These are phyloP conservation scores for Gallinago media DNA, from an alignment of 2,113 vertebrate genomes.

Conservation along the genomic window DNA sequence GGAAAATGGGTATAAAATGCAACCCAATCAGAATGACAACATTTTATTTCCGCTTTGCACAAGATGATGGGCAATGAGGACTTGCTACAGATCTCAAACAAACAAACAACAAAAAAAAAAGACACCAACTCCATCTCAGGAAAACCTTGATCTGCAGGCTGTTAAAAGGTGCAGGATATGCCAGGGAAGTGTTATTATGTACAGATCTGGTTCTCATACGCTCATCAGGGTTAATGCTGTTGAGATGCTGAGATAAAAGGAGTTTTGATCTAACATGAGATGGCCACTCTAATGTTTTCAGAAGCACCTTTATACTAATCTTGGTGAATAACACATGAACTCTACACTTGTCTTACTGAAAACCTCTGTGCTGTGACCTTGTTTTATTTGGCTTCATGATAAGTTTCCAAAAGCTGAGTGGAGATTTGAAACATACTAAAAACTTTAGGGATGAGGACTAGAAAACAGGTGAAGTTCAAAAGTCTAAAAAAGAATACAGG, in stretches of 20 bases:
- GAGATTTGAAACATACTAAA: not conserved
- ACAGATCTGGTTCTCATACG: not conserved
- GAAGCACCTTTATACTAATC: not conserved
- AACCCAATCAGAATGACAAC: not conserved
- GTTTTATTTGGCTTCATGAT: not conserved
- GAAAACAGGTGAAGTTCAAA: not conserved
- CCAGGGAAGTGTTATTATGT: not conserved
- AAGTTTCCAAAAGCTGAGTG: not conserved
- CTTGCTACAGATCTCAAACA: not conserved
- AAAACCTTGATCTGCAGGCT: not conserved
- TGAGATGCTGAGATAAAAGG: not conserved
- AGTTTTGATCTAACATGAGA: not conserved
- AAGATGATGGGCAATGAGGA: not conserved
- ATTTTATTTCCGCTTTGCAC: not conserved
- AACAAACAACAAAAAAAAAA: not conserved
- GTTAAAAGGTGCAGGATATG: not conserved
- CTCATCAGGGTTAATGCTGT: accelerated
- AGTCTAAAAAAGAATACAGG: not conserved
- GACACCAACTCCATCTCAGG: not conserved
- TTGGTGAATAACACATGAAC: not conserved
- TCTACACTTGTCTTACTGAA: not conserved
- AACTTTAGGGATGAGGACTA: not conserved
- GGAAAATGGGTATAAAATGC: not conserved
- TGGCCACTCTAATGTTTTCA: not conserved
- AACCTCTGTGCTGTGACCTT: not conserved